These are phyloP conservation scores for Habropoda laboriosa DNA, from an alignment of 1,140 invertebrate species.

Conservation along the genomic window DNA sequence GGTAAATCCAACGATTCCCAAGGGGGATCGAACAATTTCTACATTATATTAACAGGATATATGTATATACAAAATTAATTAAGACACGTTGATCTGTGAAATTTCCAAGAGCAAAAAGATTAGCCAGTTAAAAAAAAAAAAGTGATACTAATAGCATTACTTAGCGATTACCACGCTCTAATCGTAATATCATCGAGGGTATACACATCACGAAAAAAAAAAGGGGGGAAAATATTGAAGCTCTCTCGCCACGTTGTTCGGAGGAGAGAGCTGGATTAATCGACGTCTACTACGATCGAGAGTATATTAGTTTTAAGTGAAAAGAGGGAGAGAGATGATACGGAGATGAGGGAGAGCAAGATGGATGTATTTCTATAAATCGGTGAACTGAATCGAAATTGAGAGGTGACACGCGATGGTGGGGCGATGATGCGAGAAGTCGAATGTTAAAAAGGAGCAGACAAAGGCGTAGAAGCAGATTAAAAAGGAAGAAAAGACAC, in stretches of 20 bases:
- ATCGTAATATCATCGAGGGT: background rate
- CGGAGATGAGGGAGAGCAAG: constrained; percentile 32
- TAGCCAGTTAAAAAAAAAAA: constrained; percentile 32
- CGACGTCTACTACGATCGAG: constrained; percentile 21
- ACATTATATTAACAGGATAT: no score
- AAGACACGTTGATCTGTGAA: constrained; percentile 46
- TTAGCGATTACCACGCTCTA: background rate
- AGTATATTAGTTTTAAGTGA: constrained; percentile 3
- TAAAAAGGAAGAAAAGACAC: constrained; percentile 35
- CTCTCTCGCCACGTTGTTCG: background rate
- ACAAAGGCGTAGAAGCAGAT: constrained; percentile 52
- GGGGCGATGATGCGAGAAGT: constrained; percentile 43
- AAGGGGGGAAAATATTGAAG: background rate
- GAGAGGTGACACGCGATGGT: constrained; percentile 7
- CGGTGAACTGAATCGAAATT: constrained; percentile 39
- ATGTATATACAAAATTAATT: no score
- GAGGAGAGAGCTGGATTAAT: constrained; percentile 16
- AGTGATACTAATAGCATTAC: background rate
- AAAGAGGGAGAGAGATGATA: constrained; percentile 25
- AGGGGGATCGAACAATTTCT: constrained; percentile 17
- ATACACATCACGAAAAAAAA: no score
- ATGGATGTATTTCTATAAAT: constrained; percentile 11
- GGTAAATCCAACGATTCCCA: constrained; percentile 40
- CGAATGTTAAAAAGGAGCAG: constrained; percentile 47
- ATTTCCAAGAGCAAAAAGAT: constrained; percentile 48